A percentile compares a stretch with the other conserved stretches of the same genome.
These are phyloP conservation scores for Panthera leo DNA, from an alignment of 2,113 vertebrate species.

Conservation along the genomic window DNA sequence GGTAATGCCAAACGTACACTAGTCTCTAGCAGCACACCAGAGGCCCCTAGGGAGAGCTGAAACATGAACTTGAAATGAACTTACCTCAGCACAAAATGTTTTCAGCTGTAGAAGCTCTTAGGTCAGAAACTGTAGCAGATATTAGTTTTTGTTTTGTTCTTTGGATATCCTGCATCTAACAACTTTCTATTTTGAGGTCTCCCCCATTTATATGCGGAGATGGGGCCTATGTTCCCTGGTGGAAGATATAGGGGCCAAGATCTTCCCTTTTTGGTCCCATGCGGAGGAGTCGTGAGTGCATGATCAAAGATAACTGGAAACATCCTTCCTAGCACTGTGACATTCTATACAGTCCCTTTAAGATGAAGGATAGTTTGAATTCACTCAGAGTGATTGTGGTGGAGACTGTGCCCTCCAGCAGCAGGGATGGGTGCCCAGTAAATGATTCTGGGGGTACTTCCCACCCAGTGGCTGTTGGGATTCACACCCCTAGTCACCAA, in stretches of 20 bases:
- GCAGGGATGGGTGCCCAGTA: neutral
- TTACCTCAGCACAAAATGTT: neutral
- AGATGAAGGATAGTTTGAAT: neutral
- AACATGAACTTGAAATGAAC: neutral
- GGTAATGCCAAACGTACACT: neutral
- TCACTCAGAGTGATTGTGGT: neutral
- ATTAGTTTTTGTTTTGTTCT: neutral
- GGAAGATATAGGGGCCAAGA: neutral
- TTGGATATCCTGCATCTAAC: neutral
- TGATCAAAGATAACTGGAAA: neutral
- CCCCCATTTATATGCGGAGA: neutral
- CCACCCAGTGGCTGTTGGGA: neutral
- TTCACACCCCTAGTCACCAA: neutral
- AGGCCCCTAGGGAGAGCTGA: neutral
- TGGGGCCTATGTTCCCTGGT: neutral
- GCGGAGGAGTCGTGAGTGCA: neutral
- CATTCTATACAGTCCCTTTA: neutral
- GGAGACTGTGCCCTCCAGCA: fast-evolving
- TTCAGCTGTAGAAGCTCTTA: neutral
- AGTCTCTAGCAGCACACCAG: neutral
- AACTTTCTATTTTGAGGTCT: neutral
- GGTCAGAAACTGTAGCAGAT: neutral
- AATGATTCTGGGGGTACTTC: neutral
- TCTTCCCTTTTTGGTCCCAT: neutral
- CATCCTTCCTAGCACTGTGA: neutral